phyloP scores from a whole-genome alignment of 2,113 vertebrate species.

The Ellobius talpinus region DNA sequence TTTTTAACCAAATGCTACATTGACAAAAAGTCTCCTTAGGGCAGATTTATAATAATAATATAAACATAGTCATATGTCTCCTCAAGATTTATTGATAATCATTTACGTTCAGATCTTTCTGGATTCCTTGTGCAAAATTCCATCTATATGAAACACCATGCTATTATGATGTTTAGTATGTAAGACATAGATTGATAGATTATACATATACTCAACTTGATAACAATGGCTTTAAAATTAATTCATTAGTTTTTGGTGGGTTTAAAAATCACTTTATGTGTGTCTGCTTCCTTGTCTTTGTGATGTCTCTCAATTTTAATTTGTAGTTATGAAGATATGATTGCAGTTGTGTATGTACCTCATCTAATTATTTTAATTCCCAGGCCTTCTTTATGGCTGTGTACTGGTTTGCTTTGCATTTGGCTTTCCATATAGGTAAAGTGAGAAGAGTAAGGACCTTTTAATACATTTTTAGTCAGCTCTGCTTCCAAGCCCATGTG shows the following conservation, averaged over 20 bases:
- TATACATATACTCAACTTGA: neutral
- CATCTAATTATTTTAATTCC: neutral
- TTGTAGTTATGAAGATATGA: neutral
- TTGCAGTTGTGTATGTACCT: neutral
- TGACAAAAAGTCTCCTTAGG: neutral
- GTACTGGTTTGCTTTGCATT: neutral
- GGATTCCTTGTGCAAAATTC: constrained; percentile 29
- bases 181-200: neutral
- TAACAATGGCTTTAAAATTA: neutral
- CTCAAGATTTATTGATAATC: neutral
- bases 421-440: neutral
- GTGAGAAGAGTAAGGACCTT: neutral
- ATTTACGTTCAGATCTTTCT: neutral
- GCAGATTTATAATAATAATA: neutral
- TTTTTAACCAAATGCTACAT: neutral
- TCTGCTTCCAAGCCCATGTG: neutral
- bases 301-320: constrained; percentile 1
- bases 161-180: neutral
- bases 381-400: neutral
- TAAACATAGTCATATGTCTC: neutral
- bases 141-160: neutral
- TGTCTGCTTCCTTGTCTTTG: neutral
- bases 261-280: neutral
- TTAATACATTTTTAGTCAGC: constrained; percentile 24
- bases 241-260: neutral